Evolutionary conservation across 2,888 invertebrate species (phyloP), one percentile per base, ranked within the genome.

Genomic region (Hypercompe scribonia): DNA sequence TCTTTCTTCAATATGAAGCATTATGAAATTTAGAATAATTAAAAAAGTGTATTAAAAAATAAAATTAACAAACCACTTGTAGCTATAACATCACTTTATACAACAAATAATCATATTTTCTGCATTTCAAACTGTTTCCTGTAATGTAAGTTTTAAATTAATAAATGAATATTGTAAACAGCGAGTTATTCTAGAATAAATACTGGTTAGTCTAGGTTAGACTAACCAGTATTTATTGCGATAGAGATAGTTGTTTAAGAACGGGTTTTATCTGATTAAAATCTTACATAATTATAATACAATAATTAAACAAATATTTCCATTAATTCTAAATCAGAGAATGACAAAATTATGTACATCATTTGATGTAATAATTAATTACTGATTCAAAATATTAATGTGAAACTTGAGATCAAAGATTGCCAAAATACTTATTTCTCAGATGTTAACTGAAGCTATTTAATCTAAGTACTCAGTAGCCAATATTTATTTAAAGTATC

Each of bases 201-300:
- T n/a, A n/a, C n/a, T n/a, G n/a, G n/a, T n/a, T n/a, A n/a, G n/a
- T n/a, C n/a, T n/a, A n/a, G 18, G 31, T 18, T 61, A 31, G 61
- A 31, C 31, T 31, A n/a, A 36, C 65, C 36, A 34, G 65, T 65
- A n/a, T n/a, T 65, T 36, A 65, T 18, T 31, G 18, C 31, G 28
- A 61, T 61, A 61, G 65, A 65, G 65, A 65, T 65, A 65, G 65
- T 65, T 65, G 65, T 65, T 65, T 65, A 13, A 13, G 36, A 36
- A 65, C 65, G 34, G 36, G 65, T 65, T 65, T 65, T 65, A 65
- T 36, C 11, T 65, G 36, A 36, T 31, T 31, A 31, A 61, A 28
- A 61, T 61, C 28, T 1, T 61, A 31, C 31, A 18, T 8, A 21
- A 61, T 61, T 31, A 15, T 58, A 58, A 58, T 31, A 61, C 18